Conservation (phyloP, 2,797 vertebrate genomes). For the Muscicapa striata region DNA sequence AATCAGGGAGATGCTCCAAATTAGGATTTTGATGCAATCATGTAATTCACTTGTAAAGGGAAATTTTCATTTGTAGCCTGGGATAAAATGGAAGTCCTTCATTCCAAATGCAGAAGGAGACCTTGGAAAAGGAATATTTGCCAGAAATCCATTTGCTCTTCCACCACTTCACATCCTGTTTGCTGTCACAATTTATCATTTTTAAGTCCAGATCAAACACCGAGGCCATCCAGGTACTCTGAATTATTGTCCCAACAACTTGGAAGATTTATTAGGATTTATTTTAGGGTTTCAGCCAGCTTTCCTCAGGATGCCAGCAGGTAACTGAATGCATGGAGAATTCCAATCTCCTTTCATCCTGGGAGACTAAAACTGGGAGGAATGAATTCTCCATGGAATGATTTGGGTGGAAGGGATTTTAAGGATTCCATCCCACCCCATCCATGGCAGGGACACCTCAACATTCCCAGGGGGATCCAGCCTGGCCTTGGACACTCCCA, state of each 20-base stretch:
- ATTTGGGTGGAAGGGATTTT: background rate
- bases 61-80: background rate
- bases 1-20: background rate
- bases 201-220: background rate
- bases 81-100: background rate
- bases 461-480: fast-evolving
- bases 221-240: background rate
- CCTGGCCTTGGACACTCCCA: fast-evolving
- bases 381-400: background rate
- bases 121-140: background rate
- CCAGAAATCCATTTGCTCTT: background rate
- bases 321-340: background rate
- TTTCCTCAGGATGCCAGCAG: background rate
- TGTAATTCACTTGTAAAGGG: background rate
- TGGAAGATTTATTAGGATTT: background rate
- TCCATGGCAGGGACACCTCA: fast-evolving
- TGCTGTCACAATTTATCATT: background rate
- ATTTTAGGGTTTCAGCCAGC: background rate
- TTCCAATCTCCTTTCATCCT: fast-evolving
- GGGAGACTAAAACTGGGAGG: fast-evolving
- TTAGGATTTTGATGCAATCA: background rate
- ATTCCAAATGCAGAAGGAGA: background rate
- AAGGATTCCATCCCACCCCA: background rate
- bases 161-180: background rate
- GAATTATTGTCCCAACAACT: background rate